A percentile compares a stretch with the other conserved stretches of the same genome.
These are phyloP conservation scores for Tarsius wallacei DNA, from an alignment of 2,797 vertebrate genomes.

Conservation along the genomic window DNA sequence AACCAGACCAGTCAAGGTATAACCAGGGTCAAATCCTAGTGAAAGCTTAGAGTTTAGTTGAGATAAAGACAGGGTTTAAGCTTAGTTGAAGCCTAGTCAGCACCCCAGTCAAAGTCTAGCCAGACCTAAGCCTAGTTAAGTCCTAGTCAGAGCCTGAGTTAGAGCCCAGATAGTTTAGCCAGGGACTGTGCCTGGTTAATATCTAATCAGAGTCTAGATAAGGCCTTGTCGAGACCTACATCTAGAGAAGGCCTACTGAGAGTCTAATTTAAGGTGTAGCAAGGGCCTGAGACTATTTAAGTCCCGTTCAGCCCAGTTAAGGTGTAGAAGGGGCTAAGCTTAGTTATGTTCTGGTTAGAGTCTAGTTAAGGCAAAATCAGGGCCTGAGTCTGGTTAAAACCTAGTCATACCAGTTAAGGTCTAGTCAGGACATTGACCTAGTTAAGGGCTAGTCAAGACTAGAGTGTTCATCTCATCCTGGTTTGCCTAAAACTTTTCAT, in stretches of 20 bases:
- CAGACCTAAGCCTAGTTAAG: not conserved
- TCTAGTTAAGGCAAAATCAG: not conserved
- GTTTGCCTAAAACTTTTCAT: slow-evolving; percentile 33
- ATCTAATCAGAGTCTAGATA: not conserved
- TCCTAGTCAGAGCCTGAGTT: not conserved
- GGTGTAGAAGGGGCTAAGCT: not conserved
- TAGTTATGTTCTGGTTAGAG: slow-evolving; percentile 13
- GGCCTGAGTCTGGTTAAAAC: not conserved
- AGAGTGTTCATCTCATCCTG: not conserved
- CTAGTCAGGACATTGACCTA: not conserved
- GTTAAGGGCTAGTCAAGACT: not conserved
- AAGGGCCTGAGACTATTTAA: not conserved
- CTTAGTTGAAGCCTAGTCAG: not conserved
- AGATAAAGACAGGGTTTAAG: not conserved
- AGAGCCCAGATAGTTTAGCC: not conserved
- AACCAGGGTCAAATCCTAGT: not conserved
- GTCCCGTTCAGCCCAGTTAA: not conserved
- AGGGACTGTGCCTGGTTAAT: not conserved
- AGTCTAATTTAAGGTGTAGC: slow-evolving; percentile 3
- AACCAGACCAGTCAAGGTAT: not conserved
- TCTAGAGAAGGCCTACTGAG: slow-evolving; percentile 5
- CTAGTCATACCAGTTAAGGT: not conserved
- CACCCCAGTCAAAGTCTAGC: not conserved
- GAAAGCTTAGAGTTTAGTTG: not conserved
- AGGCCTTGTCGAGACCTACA: not conserved